These are phyloP conservation scores for Chondrilla cf. caribensis DNA, from an alignment of 37 sponge, comb jelly and placozoan species.

Conservation along the genomic window DNA sequence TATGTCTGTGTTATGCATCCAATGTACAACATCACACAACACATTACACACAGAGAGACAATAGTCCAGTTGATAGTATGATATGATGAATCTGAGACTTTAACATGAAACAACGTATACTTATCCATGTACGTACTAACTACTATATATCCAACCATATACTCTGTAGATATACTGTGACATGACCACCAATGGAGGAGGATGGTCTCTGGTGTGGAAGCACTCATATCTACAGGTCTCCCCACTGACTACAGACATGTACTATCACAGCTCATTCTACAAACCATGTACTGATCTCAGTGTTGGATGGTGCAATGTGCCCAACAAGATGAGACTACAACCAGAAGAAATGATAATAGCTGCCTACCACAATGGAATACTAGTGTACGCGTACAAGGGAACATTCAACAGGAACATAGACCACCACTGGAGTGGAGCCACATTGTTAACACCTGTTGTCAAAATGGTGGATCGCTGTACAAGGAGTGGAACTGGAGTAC, in stretches of 20 bases:
- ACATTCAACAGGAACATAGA: slow-evolving; percentile 27
- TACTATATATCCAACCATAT: no score
- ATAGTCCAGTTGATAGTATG: no score
- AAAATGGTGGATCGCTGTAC: slow-evolving; percentile 12
- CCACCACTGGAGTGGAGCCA: slow-evolving; percentile 33
- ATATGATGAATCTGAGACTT: no score
- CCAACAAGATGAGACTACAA: slow-evolving; percentile 23
- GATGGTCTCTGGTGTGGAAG: slow-evolving; percentile 34
- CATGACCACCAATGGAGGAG: slow-evolving; percentile 29
- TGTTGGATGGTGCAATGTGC: slow-evolving; percentile 31
- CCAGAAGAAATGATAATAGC: slow-evolving; percentile 28
- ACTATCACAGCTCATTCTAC: slow-evolving; percentile 13
- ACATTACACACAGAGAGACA: no score
- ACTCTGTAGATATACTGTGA: slow-evolving; percentile 36
- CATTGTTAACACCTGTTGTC: neutral
- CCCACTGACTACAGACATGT: slow-evolving; percentile 26
- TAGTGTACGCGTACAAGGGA: slow-evolving; percentile 31
- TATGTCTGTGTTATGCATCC: no score
- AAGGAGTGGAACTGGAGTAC: neutral
- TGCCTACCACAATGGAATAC: slow-evolving; percentile 25
- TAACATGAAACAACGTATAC: no score
- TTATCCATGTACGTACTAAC: no score
- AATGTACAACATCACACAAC: no score
- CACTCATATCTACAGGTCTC: slow-evolving; percentile 16
- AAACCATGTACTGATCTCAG: slow-evolving; percentile 9